Conservation (phyloP, 2,797 vertebrate genomes). For the Argya squamiceps region DNA sequence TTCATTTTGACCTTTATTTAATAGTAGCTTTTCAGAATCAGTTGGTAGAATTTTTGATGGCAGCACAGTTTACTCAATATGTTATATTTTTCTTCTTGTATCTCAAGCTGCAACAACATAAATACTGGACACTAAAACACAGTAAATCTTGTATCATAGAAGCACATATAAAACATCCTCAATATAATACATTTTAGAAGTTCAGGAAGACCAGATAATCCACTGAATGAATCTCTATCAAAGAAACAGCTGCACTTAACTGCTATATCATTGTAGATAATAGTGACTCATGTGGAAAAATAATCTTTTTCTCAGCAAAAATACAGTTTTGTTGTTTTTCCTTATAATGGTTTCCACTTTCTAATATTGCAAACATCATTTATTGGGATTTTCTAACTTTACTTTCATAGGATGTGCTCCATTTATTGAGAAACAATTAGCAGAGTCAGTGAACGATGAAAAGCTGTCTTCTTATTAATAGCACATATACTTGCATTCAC, state of each 20-base stretch:
- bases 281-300: background rate
- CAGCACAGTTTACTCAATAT: background rate
- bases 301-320: background rate
- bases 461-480: conserved; percentile 23
- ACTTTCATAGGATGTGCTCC: background rate
- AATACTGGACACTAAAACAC: background rate
- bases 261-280: background rate
- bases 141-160: background rate
- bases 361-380: background rate
- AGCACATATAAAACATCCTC: background rate
- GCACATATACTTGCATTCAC: background rate
- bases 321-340: background rate
- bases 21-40: background rate
- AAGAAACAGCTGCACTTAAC: background rate
- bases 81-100: background rate
- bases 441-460: conserved; percentile 6
- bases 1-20: conserved; percentile 27
- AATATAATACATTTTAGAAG: background rate
- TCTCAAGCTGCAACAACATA: background rate
- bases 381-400: background rate
- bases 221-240: background rate
- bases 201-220: background rate
- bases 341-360: background rate
- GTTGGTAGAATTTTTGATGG: background rate
- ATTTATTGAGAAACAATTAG: conserved; percentile 52